Base-by-base conservation (phyloP, 2,888 invertebrate species). In the Lamellibrachia satsuma region DNA sequence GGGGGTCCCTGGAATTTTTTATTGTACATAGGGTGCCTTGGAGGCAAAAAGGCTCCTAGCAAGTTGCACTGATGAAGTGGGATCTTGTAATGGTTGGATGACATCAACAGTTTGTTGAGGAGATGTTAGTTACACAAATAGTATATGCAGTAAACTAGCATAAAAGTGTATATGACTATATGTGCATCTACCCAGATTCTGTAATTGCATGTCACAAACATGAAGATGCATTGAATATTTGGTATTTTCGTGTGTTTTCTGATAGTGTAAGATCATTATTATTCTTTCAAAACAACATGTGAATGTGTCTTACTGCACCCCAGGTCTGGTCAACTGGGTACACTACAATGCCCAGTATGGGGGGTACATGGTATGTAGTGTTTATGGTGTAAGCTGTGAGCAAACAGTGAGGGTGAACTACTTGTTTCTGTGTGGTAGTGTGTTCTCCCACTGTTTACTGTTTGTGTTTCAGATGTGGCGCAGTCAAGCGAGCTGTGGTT, bases 401-500 rank as follows among this genome's bases (percentile, higher is more conserved):
- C 22, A 15, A n/a, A 22, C 75, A 15, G 11, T 22, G 15, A 22
- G 75, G 75, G 22, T 75, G 15, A 15, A 22, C 11, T 75, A 75
- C 22, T 75, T 75, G 75, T 75, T 75, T 75, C 75, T 22, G n/a
- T 75, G 75, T 75, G 8, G 57, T 57, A 15, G 75, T 75, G 22
- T 75, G 75, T 75, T 75, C 75, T 75, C 3, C 15, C n/a, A 22
- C 1, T 75, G 75, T 75, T 75, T 11, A 75, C 75, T 75, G 75
- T 75, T 75, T 15, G 75, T 75, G 75, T 75, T 75, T 75, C 75
- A 75, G 75, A 75, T 75, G 75, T 75, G 75, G 75, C 75, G n/a
- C 75, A 75, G 75, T 75, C 15, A 75, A 75, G 75, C 6, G 75
- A 75, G 75, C 75, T 75, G 75, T 75, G 75, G 75, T 75, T 75